Conservation (phyloP, 2,888 invertebrate species). For the Ernsta delagoae region DNA sequence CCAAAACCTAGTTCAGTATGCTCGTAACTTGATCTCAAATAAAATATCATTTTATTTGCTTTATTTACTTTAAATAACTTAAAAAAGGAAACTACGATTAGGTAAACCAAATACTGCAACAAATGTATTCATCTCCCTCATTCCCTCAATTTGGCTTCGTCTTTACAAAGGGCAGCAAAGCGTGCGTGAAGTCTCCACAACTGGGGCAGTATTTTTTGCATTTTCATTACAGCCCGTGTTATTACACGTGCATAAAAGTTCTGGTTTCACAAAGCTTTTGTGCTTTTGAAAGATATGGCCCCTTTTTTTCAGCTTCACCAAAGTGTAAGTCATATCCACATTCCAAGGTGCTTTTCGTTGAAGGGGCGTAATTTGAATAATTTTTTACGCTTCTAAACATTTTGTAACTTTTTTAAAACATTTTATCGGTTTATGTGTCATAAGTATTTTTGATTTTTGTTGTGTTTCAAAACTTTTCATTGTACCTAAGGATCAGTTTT, state of each 20-base stretch:
- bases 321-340: slow-evolving; percentile 17
- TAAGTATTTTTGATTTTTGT: too few relatives aligned
- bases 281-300: slow-evolving; percentile 24
- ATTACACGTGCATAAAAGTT: slow-evolving; percentile 44
- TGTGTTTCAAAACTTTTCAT: too few relatives aligned
- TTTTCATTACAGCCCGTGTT: slow-evolving; percentile 43
- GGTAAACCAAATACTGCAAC: slow-evolving; percentile 6
- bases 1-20: too few relatives aligned
- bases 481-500: too few relatives aligned
- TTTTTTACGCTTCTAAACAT: too few relatives aligned
- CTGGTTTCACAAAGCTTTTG: slow-evolving; percentile 26
- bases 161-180: slow-evolving; percentile 39
- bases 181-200: slow-evolving; percentile 48
- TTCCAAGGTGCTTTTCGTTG: slow-evolving; percentile 2
- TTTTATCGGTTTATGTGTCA: too few relatives aligned
- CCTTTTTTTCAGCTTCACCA: slow-evolving; percentile 14
- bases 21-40: too few relatives aligned
- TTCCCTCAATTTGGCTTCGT: background rate
- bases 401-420: background rate
- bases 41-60: too few relatives aligned
- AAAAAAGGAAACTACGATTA: too few relatives aligned
- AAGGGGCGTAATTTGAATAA: background rate
- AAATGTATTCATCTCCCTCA: slow-evolving; percentile 2
- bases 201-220: slow-evolving; percentile 48
- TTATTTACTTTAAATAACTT: too few relatives aligned